Percentiles rank a stretch among this genome's conserved stretches.
Evolutionary conservation across 2,113 vertebrate species (phyloP).

Genomic region (Notiomystis cincta): DNA sequence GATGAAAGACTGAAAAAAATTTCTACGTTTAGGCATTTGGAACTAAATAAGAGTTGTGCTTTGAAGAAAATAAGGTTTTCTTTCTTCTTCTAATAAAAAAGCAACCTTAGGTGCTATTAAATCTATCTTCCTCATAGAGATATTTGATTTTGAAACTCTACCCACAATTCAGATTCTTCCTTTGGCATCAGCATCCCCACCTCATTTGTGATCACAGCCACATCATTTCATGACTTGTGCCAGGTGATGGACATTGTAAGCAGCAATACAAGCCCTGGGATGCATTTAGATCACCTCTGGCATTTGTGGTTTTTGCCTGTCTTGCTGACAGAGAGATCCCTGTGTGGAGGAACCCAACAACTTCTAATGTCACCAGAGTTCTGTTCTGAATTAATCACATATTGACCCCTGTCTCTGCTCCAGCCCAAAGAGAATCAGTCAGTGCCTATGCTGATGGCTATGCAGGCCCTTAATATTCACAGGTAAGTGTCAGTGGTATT

Average conservation of each 20-base stretch:
- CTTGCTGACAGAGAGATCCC: neutral
- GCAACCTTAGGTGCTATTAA: neutral
- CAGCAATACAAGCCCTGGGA: neutral
- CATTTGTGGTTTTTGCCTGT: neutral
- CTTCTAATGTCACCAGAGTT: neutral
- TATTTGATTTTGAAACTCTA: neutral
- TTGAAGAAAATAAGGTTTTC: conserved; percentile 18
- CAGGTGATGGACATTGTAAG: neutral
- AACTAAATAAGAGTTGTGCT: neutral
- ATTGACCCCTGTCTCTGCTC: neutral
- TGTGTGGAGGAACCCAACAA: neutral
- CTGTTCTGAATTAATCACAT: neutral
- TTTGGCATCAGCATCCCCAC: neutral
- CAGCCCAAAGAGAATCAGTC: neutral
- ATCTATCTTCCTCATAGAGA: neutral
- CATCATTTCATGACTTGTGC: neutral
- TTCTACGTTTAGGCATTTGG: neutral
- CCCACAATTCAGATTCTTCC: neutral
- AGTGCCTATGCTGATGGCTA: neutral
- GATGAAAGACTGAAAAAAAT: neutral
- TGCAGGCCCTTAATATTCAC: neutral
- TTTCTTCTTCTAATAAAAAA: neutral
- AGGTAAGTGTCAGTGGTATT: neutral
- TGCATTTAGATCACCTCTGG: neutral
- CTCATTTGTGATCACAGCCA: neutral